Percentiles rank a stretch among this genome's conserved stretches.
Conservation (phyloP, 2,797 vertebrate genomes). For the Muscicapa comitata region DNA sequence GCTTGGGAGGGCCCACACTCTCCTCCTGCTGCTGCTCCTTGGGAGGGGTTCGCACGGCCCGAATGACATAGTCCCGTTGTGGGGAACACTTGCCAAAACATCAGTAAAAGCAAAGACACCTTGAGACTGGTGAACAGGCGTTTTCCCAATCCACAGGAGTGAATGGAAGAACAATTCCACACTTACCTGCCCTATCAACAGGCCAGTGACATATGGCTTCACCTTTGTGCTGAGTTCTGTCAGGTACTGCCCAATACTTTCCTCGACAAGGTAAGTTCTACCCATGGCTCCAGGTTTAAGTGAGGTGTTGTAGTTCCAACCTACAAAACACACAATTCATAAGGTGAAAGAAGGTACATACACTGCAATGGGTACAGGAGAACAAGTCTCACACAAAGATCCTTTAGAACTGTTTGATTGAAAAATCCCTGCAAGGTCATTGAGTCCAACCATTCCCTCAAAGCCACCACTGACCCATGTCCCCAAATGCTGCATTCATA, state of each 20-base stretch:
- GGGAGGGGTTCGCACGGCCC: constrained; percentile 83
- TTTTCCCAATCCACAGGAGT: neutral
- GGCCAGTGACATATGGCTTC: constrained; percentile 79
- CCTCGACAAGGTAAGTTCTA: constrained; percentile 89
- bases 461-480: too few relatives aligned
- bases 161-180: neutral
- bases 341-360: accelerated
- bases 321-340: neutral
- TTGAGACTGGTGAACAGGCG: neutral
- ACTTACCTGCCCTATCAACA: constrained; percentile 92
- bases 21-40: constrained; percentile 67
- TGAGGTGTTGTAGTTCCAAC: neutral
- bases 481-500: neutral
- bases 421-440: neutral
- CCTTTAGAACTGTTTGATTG: neutral
- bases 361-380: accelerated
- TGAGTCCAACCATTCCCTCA: accelerated
- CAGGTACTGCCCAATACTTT: constrained; percentile 85
- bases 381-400: neutral
- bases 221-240: constrained; percentile 73
- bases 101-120: neutral
- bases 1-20: neutral
- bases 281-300: constrained; percentile 78
- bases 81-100: constrained; percentile 78
- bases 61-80: constrained; percentile 86